Percentiles rank a stretch among this genome's conserved stretches.
These are phyloP conservation scores for Arizona elegans DNA, from an alignment of 2,113 vertebrate genomes.

Conservation along the genomic window DNA sequence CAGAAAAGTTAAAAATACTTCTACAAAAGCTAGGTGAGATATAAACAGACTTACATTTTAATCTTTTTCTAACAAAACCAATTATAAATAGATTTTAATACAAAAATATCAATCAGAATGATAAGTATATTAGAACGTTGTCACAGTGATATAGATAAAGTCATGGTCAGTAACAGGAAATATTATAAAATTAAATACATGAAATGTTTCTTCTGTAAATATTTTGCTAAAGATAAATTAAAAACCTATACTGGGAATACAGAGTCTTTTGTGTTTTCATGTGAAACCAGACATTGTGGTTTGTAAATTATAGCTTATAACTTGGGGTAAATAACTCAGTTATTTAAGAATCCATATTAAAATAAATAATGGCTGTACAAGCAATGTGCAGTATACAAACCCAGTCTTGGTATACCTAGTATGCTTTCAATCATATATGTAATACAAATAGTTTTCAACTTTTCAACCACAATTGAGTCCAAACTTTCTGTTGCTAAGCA, in stretches of 20 bases:
- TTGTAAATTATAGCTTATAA: neutral
- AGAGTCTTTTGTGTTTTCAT: neutral
- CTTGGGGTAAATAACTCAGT: neutral
- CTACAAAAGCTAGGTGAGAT: conserved; percentile 93
- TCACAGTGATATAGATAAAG: neutral
- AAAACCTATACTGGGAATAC: neutral
- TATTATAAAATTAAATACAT: neutral
- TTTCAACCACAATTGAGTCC: neutral
- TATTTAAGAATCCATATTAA: neutral
- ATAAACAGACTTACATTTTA: conserved; percentile 3
- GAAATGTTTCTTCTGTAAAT: neutral
- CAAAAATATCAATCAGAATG: neutral
- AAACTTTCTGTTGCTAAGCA: neutral
- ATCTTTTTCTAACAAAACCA: neutral
- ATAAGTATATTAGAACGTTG: neutral
- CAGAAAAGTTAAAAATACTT: conserved; percentile 90
- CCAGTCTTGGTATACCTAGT: neutral
- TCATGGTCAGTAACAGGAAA: neutral
- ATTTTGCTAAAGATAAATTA: neutral
- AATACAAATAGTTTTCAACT: neutral
- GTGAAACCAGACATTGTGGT: neutral
- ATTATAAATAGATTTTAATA: neutral
- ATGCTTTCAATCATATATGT: neutral
- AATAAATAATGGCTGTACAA: neutral
- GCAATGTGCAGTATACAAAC: neutral